Conservation (phyloP, 2,113 vertebrate genomes). For the Tympanuchus pallidicinctus region DNA sequence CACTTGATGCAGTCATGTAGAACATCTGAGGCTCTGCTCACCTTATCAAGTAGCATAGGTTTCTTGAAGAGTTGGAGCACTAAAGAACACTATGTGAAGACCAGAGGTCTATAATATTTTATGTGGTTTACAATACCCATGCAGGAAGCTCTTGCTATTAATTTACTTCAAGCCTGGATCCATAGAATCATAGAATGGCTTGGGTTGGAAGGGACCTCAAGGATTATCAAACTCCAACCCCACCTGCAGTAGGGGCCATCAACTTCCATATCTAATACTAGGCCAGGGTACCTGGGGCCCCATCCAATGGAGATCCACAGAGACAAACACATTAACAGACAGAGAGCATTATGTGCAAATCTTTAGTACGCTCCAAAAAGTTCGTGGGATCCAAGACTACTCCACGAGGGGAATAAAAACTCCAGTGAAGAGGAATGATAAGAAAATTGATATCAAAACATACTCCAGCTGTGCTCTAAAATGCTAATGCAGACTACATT, state of each 20-base stretch:
- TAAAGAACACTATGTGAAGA: background rate
- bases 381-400: background rate
- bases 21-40: background rate
- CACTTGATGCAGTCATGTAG: background rate
- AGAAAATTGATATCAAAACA: background rate
- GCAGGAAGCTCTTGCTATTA: background rate
- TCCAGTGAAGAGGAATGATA: background rate
- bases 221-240: no score
- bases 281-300: no score
- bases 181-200: no score
- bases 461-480: background rate
- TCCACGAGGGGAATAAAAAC: background rate
- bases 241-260: no score
- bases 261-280: no score
- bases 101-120: accelerated
- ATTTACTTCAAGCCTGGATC: background rate
- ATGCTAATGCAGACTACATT: background rate
- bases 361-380: background rate
- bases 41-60: background rate
- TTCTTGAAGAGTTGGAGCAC: background rate
- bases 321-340: background rate
- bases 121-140: background rate
- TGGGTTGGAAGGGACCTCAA: no score
- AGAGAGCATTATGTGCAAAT: background rate
- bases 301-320: no score